These are phyloP conservation scores for Albula glossodonta DNA, from an alignment of 2,113 vertebrate species.

Conservation along the genomic window DNA sequence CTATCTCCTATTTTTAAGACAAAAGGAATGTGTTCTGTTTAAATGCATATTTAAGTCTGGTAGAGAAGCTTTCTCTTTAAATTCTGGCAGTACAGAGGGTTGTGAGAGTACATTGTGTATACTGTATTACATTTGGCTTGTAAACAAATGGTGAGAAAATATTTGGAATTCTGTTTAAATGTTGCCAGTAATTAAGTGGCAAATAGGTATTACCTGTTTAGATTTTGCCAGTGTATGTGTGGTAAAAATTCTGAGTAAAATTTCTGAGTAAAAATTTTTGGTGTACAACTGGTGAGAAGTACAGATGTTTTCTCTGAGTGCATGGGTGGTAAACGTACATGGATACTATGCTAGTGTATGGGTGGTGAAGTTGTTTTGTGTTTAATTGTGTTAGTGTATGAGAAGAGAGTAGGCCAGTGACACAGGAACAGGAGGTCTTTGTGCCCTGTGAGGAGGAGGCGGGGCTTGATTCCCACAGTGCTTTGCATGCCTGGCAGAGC, in stretches of 20 bases:
- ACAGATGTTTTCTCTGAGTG: too few relatives aligned
- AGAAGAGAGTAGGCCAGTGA: not conserved
- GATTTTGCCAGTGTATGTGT: not conserved
- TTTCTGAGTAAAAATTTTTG: too few relatives aligned
- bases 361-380: not conserved
- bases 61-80: too few relatives aligned
- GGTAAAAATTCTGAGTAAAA: too few relatives aligned
- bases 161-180: not conserved
- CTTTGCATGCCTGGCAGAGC: not conserved
- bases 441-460: not conserved
- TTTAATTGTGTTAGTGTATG: not conserved
- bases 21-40: too few relatives aligned
- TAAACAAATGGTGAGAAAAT: not conserved
- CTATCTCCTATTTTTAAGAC: too few relatives aligned
- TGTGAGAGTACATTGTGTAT: not conserved
- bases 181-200: not conserved
- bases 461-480: not conserved
- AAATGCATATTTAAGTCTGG: too few relatives aligned
- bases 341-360: not conserved
- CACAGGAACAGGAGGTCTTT: not conserved
- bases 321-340: too few relatives aligned
- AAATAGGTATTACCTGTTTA: not conserved
- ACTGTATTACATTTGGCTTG: too few relatives aligned
- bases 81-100: not conserved
- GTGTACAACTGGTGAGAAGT: too few relatives aligned